These are phyloP conservation scores for Myocastor coypus DNA, from an alignment of 2,113 vertebrate species.

Conservation along the genomic window DNA sequence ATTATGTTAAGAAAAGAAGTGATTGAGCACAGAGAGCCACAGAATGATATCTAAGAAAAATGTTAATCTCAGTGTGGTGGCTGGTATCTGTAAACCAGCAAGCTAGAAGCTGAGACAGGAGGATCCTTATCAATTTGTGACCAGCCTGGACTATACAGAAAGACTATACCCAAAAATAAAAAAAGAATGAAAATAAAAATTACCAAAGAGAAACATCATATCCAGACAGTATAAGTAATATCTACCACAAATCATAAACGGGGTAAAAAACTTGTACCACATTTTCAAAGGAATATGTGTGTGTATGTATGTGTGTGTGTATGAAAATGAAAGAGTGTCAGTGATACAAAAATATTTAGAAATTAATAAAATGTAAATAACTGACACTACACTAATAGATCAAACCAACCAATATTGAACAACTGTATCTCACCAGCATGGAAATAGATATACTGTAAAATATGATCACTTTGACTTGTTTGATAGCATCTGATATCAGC, in stretches of 20 bases:
- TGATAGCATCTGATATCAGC: background rate
- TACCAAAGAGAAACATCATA: background rate
- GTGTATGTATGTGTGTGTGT: background rate
- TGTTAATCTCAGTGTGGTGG: accelerated
- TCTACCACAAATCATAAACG: background rate
- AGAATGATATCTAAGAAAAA: background rate
- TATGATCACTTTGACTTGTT: background rate
- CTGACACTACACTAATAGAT: background rate
- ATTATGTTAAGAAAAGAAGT: background rate
- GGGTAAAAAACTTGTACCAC: background rate
- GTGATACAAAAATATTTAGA: background rate
- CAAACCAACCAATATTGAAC: background rate
- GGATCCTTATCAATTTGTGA: background rate
- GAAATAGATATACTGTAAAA: background rate
- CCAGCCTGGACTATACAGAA: background rate
- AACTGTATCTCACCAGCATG: background rate
- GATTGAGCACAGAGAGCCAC: background rate
- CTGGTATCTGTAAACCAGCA: background rate
- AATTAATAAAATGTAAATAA: background rate
- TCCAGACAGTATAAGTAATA: background rate
- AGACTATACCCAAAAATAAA: background rate
- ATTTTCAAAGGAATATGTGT: background rate
- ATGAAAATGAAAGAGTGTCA: background rate
- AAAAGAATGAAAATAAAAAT: background rate
- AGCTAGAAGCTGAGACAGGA: background rate